phyloP scores from a whole-genome alignment of 2,113 vertebrate genomes.

The Tauraco erythrolophus region DNA sequence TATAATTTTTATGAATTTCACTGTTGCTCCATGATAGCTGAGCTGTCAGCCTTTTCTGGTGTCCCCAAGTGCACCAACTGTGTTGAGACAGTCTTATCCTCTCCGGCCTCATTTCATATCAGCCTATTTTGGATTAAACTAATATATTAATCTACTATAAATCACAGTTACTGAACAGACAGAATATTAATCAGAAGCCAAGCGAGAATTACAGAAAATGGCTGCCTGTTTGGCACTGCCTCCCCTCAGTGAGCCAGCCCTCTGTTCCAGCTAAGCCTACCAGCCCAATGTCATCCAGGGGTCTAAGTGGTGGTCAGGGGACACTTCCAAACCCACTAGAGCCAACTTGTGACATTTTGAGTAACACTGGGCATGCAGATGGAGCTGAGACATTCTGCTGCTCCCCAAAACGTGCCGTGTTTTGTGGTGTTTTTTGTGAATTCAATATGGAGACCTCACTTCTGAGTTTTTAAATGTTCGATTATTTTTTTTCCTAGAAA shows the following conservation, averaged over 20 bases:
- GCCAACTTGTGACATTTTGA: conserved; percentile 15
- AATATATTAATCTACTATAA: neutral
- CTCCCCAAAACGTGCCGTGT: neutral
- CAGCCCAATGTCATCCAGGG: neutral
- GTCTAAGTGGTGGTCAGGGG: neutral
- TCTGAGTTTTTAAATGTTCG: neutral
- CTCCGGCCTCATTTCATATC: neutral
- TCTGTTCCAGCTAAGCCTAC: neutral
- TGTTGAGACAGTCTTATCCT: neutral
- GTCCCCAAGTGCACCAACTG: neutral
- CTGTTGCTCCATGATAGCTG: neutral
- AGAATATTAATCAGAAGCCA: neutral
- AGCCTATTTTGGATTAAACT: neutral
- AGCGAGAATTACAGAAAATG: neutral
- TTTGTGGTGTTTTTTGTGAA: neutral
- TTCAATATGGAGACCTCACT: neutral
- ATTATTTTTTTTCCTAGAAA: neutral
- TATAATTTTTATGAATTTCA: neutral
- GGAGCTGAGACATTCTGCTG: neutral
- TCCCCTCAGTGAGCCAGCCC: neutral
- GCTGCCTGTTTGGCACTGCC: neutral
- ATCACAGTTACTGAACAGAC: neutral
- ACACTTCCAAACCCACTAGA: conserved; percentile 13
- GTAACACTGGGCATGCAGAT: neutral
- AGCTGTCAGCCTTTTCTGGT: neutral